Evolutionary conservation across 1,140 invertebrate genomes (phyloP), one percentile per base, ranked within the genome.

Genomic region (Atta colombica): DNA sequence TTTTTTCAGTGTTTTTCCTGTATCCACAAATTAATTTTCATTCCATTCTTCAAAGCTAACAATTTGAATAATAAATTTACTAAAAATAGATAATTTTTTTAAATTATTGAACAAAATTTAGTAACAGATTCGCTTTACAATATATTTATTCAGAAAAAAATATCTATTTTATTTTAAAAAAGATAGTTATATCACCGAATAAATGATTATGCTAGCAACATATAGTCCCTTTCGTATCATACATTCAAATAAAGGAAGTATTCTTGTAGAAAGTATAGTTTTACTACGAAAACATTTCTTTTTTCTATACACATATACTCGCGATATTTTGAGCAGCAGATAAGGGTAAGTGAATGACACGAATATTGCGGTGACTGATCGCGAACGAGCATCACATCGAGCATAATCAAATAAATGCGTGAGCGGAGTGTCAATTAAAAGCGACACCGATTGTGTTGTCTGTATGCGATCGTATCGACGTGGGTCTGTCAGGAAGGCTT

Each of bases 381-480:
- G 51, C 14, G 51, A 68, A 51, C 35, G 49, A 10, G 10, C 18
- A 35, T 61, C 74, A 77, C 60, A 66, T 78, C 45, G 75, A 25
- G 61, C n/a, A 75, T 69, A 55, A 21, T 74, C 12, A 60, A 72
- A 72, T 51, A 16, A 31, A 31, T 25, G 66, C 71, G 28, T 68
- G 68, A 72, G 66, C 7, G 8, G 68, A 55, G 69, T 86, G 12
- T 53, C 35, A 53, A 88, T 86, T 68, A 69, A 77, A 14, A 88
- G 45, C 85, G 85, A 69, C 61, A 86, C 53, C 85, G 49, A 87
- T 86, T 78, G 51, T 66, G 25, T 66, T 4, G 53, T 14, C 55
- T 39, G 31, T 14, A 2, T 21, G 53, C 45, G 65, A 88, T 75
- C 3, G 25, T 61, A 86, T 78, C 58, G 39, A 7, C 39, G 21